Base-by-base conservation (phyloP, 2,113 vertebrate species). In the Monopterus albus region DNA sequence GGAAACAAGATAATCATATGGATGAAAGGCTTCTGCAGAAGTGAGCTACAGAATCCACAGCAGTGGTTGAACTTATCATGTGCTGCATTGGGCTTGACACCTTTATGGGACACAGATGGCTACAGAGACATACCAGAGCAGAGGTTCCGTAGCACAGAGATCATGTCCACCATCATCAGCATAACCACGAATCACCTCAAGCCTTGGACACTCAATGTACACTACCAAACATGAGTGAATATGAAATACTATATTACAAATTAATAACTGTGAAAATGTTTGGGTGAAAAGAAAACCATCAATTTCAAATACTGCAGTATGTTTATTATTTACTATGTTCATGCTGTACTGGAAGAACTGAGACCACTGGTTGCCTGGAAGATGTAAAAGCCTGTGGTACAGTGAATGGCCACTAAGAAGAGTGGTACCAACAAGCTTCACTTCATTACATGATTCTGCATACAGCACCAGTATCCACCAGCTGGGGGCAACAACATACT, bases 51-150 rank as follows among this genome's bases (percentile, higher is more conserved):
- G 45, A 52, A 36, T 11, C 55, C 35, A 43, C 42, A 59, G 57
- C 61, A 61, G 74, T 25, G 52, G 71, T 46, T 76, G 47, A 81
- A 76, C 50, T 71, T 52, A 56, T 68, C 69, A 69, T 60, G 67
- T 73, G 78, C 12, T 72, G 74, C 77, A 83, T 83, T 71, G 61
- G 77, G 59, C 21, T 39, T 81, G 83, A 87, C 86, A 87, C 84
- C 79, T 89, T 90, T 90, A 88, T 79, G 77, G 69, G 63, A 67
- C 75, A 68, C 87, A 88, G 50, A 79, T 84, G 86, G 60, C 64
- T n/a, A 6, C 42, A 63, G 73, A 87, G 53, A 69, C 65, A 52
- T 52, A 69, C 65, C 65, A 57, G 36, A 74, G 68, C 20, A 31
- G 53, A 72, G 62, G 53, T 56, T 14, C 40, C 70, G 70, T 50